These are phyloP conservation scores for Nasonovia ribisnigri DNA, from an alignment of 2,888 invertebrate genomes.

Conservation along the genomic window DNA sequence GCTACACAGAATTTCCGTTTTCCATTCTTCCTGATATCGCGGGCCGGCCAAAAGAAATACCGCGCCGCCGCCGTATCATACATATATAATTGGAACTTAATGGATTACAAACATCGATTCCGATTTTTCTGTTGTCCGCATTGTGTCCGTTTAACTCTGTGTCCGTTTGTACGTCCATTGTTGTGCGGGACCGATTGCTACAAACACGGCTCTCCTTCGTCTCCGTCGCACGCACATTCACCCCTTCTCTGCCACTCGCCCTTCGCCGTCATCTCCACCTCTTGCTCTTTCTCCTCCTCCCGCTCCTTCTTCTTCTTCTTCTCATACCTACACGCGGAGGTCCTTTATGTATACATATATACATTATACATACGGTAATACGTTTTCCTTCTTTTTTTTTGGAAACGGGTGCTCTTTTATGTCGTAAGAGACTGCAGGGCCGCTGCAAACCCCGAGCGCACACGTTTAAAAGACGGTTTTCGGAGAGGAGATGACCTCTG, in stretches of 20 bases:
- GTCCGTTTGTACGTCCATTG: constrained; percentile 47
- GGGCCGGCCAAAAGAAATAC: constrained; percentile 15
- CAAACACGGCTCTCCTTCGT: not conserved
- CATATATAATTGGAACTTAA: constrained; percentile 63
- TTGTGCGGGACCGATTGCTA: not conserved
- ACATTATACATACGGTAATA: not conserved
- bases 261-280: not conserved
- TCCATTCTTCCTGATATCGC: constrained; percentile 8
- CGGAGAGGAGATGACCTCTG: constrained; percentile 57
- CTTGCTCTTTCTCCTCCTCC: not conserved
- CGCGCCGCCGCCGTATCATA: not conserved
- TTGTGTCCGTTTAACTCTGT: constrained; percentile 61
- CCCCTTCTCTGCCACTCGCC: not conserved
- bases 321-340: not conserved
- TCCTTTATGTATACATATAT: not conserved
- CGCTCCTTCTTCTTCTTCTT: not conserved
- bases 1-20: constrained; percentile 59
- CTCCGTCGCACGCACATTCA: not conserved
- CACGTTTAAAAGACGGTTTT: constrained; percentile 46
- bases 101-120: constrained; percentile 64
- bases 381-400: constrained; percentile 19
- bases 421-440: not conserved
- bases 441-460: not conserved
- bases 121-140: constrained; percentile 43
- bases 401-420: constrained; percentile 58